These are phyloP conservation scores for Octonoba sinensis DNA, from an alignment of 2,888 invertebrate species.

Conservation along the genomic window DNA sequence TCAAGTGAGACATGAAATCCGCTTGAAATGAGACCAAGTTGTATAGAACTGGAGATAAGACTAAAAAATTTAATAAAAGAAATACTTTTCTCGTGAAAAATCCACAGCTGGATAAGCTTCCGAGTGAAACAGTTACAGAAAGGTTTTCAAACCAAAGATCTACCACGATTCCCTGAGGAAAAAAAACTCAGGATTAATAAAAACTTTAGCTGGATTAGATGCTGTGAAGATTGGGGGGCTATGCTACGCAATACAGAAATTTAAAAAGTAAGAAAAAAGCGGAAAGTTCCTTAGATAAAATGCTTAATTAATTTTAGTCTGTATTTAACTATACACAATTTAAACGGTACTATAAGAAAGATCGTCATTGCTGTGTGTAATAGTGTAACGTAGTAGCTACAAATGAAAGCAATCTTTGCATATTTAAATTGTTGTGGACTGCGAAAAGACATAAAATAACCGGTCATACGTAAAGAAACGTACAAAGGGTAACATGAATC, in stretches of 20 bases:
- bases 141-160: constrained; percentile 30
- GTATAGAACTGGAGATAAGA: constrained; percentile 47
- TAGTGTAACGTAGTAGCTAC: too few relatives aligned
- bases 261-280: too few relatives aligned
- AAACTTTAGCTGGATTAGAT: constrained; percentile 36
- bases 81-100: constrained; percentile 27
- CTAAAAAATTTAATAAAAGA: constrained; percentile 51
- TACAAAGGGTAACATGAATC: too few relatives aligned
- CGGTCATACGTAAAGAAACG: too few relatives aligned
- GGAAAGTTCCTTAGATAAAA: too few relatives aligned
- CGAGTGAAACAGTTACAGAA: constrained; percentile 9
- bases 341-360: too few relatives aligned
- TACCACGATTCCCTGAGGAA: constrained; percentile 4
- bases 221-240: neutral
- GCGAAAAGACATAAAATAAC: too few relatives aligned
- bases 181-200: constrained; percentile 4
- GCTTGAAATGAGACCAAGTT: constrained; percentile 46
- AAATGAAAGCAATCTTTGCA: too few relatives aligned
- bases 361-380: too few relatives aligned
- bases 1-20: constrained; percentile 58
- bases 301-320: too few relatives aligned
- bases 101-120: constrained; percentile 23
- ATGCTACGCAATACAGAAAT: neutral
- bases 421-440: too few relatives aligned
- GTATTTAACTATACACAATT: too few relatives aligned